Base-by-base conservation (phyloP, 2,113 vertebrate genomes). In the Anoura caudifer region DNA sequence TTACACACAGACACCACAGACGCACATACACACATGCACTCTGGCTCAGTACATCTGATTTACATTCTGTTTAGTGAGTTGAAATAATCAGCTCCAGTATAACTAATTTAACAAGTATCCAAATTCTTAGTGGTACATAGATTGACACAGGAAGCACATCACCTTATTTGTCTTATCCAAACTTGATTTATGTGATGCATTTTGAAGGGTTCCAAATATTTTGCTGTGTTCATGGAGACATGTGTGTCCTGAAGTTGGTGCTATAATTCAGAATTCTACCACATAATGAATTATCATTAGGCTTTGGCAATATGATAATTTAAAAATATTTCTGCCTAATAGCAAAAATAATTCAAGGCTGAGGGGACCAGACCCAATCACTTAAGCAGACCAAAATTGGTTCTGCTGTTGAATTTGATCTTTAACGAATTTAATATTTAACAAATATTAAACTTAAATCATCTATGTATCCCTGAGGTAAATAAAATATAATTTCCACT, bases 351-450 rank as follows among this genome's bases (percentile, higher is more conserved):
- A 50, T 28, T 83, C 38, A 87, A 94, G 31, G 12, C 22, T 81
- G 72, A 33, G 36, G 4, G 65, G 38, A 36, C 24, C 12, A 89
- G 95, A 94, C 16, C 45, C 36, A 79, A 33, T 61, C 22, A 63
- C 9, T 14, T 38, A 70, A 86, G 69, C 31, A 87, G 92, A 79
- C 28, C 43, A 59, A 94, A 80, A 63, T 75, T 41, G 31, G 41
- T 90, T 92, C 43, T 94, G 28, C 50, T 92, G 20, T 59, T 87
- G 76, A 95, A 81, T 87, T 86, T 56, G 70, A 90, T 20, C 87
- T 92, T 80, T 87, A 93, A 91, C 63, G 72, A 95, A 7, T 67
- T 45, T 82, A 95, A 65, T 75, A 73, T 94, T 73, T 72, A 80
- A 94, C 17, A 77, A 87, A 50, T 75, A 91, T 45, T 87, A 95